Evolutionary conservation across 2,797 vertebrate genomes (phyloP), one percentile per base, ranked within the genome.

Genomic region (Ficedula albicollis): DNA sequence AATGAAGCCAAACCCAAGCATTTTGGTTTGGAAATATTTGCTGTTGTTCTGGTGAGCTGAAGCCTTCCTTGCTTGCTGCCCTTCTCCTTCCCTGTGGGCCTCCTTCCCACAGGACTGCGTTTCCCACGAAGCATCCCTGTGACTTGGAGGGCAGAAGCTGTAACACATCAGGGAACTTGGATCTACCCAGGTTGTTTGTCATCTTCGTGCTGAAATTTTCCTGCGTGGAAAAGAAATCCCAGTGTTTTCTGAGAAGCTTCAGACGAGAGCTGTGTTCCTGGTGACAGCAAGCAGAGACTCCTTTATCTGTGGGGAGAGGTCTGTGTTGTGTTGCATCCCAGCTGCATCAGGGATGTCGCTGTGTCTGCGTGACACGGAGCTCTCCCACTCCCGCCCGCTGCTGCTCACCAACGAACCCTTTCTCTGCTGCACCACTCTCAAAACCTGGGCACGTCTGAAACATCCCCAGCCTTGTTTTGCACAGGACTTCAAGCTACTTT

Each of bases 1-100:
- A 86, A 48, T 8, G 56, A 70, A 96, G 88, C 89, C 95, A 97
- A 93, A 91, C 49, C 38, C 80, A 36, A 79, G 56, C 2, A 3
- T 90, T 92, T 86, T 76, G 74, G 82, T 88, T 95, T 82, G 70
- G 74, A 93, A 92, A 38, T 12, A 18, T 84, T 88, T 79, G 87
- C 72, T 6, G 12, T 76, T 58, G 32, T 85, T 70, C 82, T 86
- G 68, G 54, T 0, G 6, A 89, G 86, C 79, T 93, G 94, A 70
- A 88, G 49, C 32, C 46, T 60, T 79, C 74, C 59, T 62, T 56
- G 15, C 46, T 68, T 68, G n/a, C 66, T 56, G 78, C 29, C 56
- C 36, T 1, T 2, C 34, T 85, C 78, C 46, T 75, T 89, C 79
- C 62, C 34, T 25, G 18, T 36, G 58, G 70, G 79, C 48, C 82